phyloP scores from a whole-genome alignment of 2,113 vertebrate genomes.

The Hymenochirus boettgeri region DNA sequence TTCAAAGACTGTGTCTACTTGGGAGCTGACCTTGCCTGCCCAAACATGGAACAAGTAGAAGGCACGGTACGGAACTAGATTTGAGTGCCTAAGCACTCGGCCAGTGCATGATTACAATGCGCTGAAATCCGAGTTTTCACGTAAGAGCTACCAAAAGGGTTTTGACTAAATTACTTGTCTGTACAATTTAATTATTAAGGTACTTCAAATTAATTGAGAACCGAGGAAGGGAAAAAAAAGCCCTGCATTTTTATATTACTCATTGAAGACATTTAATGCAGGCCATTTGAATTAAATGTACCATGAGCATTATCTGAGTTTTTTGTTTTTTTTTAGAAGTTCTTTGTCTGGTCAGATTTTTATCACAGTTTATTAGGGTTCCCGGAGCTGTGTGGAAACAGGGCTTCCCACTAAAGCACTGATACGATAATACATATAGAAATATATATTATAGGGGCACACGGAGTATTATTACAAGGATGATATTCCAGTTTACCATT shows the following conservation, averaged over 20 bases:
- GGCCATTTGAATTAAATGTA: conserved; percentile 3
- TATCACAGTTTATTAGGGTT: background rate
- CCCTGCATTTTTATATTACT: conserved; percentile 18
- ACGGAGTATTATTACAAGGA: no score
- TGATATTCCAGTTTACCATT: no score
- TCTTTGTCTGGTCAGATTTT: background rate
- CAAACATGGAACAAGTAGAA: conserved; percentile 6
- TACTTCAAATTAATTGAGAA: conserved; percentile 40
- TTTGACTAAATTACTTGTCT: conserved; percentile 32
- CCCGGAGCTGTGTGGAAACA: no score
- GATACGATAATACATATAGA: no score
- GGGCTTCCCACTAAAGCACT: no score
- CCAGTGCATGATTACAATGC: conserved; percentile 73
- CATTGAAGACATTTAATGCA: background rate
- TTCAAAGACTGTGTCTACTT: conserved; percentile 6
- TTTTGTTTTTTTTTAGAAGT: background rate
- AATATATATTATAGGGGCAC: no score
- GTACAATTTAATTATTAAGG: conserved; percentile 32
- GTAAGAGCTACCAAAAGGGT: background rate
- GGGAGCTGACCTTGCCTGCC: conserved; percentile 4
- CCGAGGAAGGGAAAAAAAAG: conserved; percentile 6
- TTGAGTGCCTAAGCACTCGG: conserved; percentile 68
- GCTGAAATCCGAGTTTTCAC: conserved; percentile 14
- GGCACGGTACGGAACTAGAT: conserved; percentile 49
- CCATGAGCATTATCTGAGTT: background rate